Conservation (phyloP, 2,113 vertebrate species). For the Oreochromis tanganicae region DNA sequence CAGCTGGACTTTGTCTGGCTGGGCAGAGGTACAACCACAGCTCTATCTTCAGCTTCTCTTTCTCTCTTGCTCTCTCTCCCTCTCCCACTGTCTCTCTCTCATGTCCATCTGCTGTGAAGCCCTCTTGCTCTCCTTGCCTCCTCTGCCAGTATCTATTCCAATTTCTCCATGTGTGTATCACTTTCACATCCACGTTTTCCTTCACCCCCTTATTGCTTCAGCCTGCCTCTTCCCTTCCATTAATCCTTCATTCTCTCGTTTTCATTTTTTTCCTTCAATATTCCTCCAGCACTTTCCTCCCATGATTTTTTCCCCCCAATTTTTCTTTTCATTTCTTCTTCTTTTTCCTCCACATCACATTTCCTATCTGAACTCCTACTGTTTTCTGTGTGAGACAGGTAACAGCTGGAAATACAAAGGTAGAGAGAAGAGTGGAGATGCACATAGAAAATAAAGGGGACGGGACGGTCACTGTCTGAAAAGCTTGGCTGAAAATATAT, state of each 20-base stretch:
- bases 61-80: not conserved
- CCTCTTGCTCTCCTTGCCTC: not conserved
- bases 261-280: not conserved
- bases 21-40: slow-evolving; percentile 13
- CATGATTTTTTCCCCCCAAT: not conserved
- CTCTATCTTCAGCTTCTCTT: slow-evolving; percentile 8
- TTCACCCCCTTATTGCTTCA: not conserved
- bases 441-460: not conserved
- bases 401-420: not conserved
- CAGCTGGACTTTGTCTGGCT: slow-evolving; percentile 43
- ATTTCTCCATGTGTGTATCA: not conserved
- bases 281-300: not conserved
- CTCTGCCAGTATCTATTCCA: slow-evolving; percentile 19
- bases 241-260: not conserved
- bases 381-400: not conserved
- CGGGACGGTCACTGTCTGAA: not conserved
- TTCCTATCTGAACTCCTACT: not conserved
- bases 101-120: slow-evolving; percentile 49
- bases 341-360: not conserved
- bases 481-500: not conserved
- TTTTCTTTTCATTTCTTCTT: not conserved
- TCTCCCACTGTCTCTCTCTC: not conserved
- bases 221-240: not conserved
- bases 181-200: not conserved
- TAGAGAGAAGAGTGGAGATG: not conserved